Evolutionary conservation across 2,113 vertebrate genomes (phyloP).

Genomic region (Misgurnus mizolepis): DNA sequence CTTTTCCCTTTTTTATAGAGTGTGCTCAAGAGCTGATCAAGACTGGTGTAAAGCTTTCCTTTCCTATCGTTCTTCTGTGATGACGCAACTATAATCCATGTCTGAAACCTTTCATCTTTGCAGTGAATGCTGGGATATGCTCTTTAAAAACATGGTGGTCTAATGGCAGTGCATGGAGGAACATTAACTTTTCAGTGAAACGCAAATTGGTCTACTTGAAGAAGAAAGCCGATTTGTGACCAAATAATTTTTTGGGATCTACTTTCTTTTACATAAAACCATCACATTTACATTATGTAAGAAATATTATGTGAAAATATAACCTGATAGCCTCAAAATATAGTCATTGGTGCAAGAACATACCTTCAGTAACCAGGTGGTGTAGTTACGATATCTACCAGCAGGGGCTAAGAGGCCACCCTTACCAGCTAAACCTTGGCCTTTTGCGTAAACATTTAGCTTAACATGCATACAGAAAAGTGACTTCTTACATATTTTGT

Average conservation of each 20-base stretch:
- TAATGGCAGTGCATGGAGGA: background rate
- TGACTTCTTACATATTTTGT: background rate
- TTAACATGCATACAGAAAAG: conserved; percentile 1
- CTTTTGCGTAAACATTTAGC: background rate
- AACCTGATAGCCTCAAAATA: too few species aligned
- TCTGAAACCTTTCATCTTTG: background rate
- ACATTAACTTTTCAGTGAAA: background rate
- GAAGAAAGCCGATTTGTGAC: too few species aligned
- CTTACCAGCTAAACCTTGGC: too few species aligned
- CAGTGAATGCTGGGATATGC: background rate
- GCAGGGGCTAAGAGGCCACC: background rate
- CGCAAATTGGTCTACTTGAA: too few species aligned
- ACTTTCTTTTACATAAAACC: too few species aligned
- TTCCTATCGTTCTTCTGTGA: conserved; percentile 11
- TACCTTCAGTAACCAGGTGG: too few species aligned
- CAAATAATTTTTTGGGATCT: too few species aligned
- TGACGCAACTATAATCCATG: background rate
- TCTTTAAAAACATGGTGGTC: conserved; percentile 14
- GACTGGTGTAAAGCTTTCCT: conserved; percentile 49
- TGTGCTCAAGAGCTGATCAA: conserved; percentile 57
- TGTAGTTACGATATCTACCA: too few species aligned
- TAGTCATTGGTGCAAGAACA: too few species aligned
- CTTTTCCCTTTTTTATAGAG: conserved; percentile 65
- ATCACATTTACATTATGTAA: too few species aligned
- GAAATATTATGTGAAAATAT: too few species aligned